phyloP scores from a whole-genome alignment of 1,140 invertebrate genomes.

The Physella acuta region DNA sequence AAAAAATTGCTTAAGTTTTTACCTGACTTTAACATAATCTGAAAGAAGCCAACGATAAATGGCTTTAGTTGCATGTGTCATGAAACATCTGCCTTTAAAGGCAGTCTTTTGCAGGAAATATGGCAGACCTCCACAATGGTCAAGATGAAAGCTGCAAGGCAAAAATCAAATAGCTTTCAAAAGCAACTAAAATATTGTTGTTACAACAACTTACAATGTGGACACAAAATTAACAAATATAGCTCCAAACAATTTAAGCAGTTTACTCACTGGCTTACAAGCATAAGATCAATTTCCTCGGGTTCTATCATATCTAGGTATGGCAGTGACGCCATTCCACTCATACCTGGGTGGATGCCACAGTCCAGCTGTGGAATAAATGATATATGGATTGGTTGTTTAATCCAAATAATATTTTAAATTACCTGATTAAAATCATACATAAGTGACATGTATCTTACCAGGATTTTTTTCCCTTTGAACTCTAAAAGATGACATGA shows the following conservation, averaged over 20 bases:
- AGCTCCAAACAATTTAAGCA: neutral
- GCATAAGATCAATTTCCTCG: constrained; percentile 92
- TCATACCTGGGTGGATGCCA: constrained; percentile 96
- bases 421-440: neutral
- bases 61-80: constrained; percentile 99
- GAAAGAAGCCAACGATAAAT: constrained; percentile 98
- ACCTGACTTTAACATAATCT: constrained; percentile 98
- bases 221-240: neutral
- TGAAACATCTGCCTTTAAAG: constrained; percentile 97
- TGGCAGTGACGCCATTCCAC: constrained; percentile 95
- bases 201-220: neutral
- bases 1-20: too few relatives aligned
- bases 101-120: constrained; percentile 98
- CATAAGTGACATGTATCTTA: constrained; percentile 59
- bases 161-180: neutral
- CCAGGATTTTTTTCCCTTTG: constrained; percentile 99
- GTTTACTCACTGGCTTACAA: constrained; percentile 93
- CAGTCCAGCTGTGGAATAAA: constrained; percentile 76
- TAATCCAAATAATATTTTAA: too few relatives aligned
- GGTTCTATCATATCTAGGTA: constrained; percentile 97
- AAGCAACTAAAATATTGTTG: neutral
- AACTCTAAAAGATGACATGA: constrained; percentile 98
- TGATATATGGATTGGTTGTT: constrained; percentile 10
- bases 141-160: constrained; percentile 82
- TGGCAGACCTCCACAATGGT: constrained; percentile 96